Evolutionary conservation across 2,888 invertebrate genomes (phyloP).

Genomic region (Eristalinus sepulchralis): DNA sequence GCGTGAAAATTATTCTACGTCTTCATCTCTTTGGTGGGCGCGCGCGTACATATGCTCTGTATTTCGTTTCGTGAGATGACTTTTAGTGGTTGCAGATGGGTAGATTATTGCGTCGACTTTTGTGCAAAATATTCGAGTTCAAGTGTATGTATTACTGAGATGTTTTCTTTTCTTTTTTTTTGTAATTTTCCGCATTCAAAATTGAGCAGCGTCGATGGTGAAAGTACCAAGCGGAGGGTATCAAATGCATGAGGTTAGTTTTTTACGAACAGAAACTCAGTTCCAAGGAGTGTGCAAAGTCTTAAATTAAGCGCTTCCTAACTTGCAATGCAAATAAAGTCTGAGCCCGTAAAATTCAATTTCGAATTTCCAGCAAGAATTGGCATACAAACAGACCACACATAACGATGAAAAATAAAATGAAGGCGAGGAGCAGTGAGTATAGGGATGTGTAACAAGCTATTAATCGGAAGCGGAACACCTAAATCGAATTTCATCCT

Average conservation of each 20-base stretch:
- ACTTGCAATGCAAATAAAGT: too few relatives aligned
- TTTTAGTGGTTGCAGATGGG: not conserved
- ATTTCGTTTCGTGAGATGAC: constrained; percentile 6
- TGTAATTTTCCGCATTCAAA: not conserved
- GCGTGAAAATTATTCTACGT: constrained; percentile 20
- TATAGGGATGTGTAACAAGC: not conserved
- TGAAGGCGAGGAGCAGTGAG: too few relatives aligned
- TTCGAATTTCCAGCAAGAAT: not conserved
- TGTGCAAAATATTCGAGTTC: not conserved
- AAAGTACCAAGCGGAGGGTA: not conserved
- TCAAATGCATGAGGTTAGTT: not conserved
- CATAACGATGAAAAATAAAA: too few relatives aligned
- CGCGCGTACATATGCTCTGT: constrained; percentile 4
- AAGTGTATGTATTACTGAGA: not conserved
- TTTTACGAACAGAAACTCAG: too few relatives aligned
- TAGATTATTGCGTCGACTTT: constrained; percentile 12
- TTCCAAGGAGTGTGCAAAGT: too few relatives aligned
- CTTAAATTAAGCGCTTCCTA: too few relatives aligned
- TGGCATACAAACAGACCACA: too few relatives aligned
- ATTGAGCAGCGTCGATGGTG: not conserved
- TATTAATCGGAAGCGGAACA: not conserved
- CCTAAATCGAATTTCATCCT: not conserved
- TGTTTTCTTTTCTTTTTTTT: constrained; percentile 4
- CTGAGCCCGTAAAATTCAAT: too few relatives aligned
- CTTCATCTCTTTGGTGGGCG: constrained; percentile 20